Base-by-base conservation (phyloP, 2,113 vertebrate genomes). In the Actenoides hombroni region DNA sequence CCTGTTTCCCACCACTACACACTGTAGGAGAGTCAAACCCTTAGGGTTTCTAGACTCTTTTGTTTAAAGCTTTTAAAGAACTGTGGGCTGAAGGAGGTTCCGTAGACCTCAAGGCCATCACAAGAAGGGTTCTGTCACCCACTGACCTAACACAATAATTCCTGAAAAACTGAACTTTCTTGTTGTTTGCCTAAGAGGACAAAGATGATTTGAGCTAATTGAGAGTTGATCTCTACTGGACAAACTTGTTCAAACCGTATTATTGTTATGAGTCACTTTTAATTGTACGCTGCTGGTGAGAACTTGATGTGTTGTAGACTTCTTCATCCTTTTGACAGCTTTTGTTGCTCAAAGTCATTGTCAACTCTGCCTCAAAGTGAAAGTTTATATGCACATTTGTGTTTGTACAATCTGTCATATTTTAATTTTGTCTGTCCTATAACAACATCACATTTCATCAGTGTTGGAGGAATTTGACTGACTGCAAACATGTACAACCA, bases 401-500 rank as follows among this genome's bases (percentile, higher is more conserved):
- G 96, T 98, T 97, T 96, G 95, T 97, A 97, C 92, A 91, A 94
- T 91, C 96, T 97, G 96, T 97, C 97, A 92, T 95, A 96, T 97
- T 98, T 97, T 95, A 95, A 97, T 97, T 97, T 97, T 68, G 60
- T 95, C 96, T 97, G 94, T 97, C 92, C 88, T 95, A 81, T 91
- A 95, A 96, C 88, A 92, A 76, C 95, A 88, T 97, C 91, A 35
- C 73, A 76, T 97, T 98, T 97, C 92, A 73, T 95, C 95, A 94
- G 89, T 85, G 83, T 97, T 74, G 94, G 93, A 95, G 97, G 97
- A 97, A 94, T 97, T 96, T 98, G 97, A 97, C 92, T 97, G 97
- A 97, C 95, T 98, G 97, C 95, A 98, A 96, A 98, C 97, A 97
- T 33, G 97, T 97, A 85, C 97, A 95, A 94, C 97, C 90, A 96